Base-by-base conservation (phyloP, 2,797 vertebrate species). In the Falco berigora region DNA sequence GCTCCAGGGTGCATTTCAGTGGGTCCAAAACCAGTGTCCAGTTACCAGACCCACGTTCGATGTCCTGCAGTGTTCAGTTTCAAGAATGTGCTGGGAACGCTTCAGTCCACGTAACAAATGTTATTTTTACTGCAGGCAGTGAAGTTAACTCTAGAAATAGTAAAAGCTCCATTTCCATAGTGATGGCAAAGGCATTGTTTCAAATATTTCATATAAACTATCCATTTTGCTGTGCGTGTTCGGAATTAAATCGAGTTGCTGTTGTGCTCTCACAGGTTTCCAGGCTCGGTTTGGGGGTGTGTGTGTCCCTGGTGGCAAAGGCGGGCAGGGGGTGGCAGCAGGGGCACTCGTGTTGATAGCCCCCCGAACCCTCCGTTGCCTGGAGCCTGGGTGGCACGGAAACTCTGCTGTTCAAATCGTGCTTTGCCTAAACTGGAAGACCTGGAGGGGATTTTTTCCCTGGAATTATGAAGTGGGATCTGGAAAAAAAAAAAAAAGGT, bases 81-180 rank as follows among this genome's bases (percentile, higher is more conserved):
- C 95, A 96, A 36, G 83, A 84, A 40, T 4, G 15, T 3, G 0
- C 67, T 92, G 91, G 78, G 83, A 82, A 46, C 14, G 2, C 86
- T 89, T 77, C 47, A 14, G 52, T 40, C 52, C 96, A 86, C 9
- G 34, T 68, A 90, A 83, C 86, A 53, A 76, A 69, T 0, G 55
- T 71, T 97, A 94, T 80, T 97, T 97, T 94, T 96, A 84, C 75
- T 66, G 32, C 83, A n/a, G 62, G 72, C 82, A 32, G 61, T 46
- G 76, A 56, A 68, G 28, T 67, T 63, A 55, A 56, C 80, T 90
- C 66, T 68, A 69, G 86, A 61, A 69, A 56, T 6, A 89, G 66
- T 38, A 52, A 79, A 76, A 90, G 18, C 40, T 36, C 32, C 8
- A 6, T 90, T 78, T 83, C 79, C 11, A 2, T 1, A 55, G 50